These are phyloP conservation scores for Montipora foliosa DNA, from an alignment of 64 coral and sea anemone genomes.

Conservation along the genomic window DNA sequence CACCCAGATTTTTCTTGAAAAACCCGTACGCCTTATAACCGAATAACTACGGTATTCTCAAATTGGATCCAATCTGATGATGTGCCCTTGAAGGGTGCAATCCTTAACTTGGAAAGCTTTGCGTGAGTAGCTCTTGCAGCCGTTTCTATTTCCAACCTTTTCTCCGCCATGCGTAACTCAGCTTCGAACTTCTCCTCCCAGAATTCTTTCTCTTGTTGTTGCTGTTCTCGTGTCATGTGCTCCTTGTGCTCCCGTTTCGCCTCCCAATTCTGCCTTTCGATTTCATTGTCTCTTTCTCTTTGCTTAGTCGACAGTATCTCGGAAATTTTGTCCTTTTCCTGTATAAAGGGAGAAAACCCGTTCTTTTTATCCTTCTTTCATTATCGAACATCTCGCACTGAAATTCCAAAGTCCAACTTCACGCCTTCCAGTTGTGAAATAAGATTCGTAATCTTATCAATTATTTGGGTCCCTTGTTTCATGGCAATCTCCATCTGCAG, in stretches of 20 bases:
- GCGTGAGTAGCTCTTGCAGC: slow-evolving; percentile 35
- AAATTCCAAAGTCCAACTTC: slow-evolving; percentile 71
- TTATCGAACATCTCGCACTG: slow-evolving; percentile 57
- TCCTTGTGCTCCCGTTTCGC: slow-evolving; percentile 5
- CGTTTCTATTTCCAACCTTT: slow-evolving; percentile 50
- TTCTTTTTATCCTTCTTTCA: slow-evolving; percentile 81
- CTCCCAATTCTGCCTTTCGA: slow-evolving; percentile 1
- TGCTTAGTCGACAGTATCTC: slow-evolving; percentile 23
- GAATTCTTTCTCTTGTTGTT: slow-evolving; percentile 42
- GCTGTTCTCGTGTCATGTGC: slow-evolving; percentile 6
- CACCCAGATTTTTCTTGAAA: too few species aligned
- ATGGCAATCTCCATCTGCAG: slow-evolving; percentile 59
- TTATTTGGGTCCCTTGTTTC: slow-evolving; percentile 56
- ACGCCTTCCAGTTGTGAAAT: slow-evolving; percentile 50
- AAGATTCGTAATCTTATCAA: slow-evolving; percentile 35
- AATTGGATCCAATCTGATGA: slow-evolving; percentile 73
- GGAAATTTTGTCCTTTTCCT: slow-evolving; percentile 51
- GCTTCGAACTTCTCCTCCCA: slow-evolving; percentile 59
- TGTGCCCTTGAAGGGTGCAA: slow-evolving; percentile 56
- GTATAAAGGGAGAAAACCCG: slow-evolving; percentile 43
- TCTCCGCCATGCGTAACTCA: slow-evolving; percentile 33
- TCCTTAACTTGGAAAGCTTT: slow-evolving; percentile 56
- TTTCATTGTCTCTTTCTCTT: slow-evolving; percentile 24
- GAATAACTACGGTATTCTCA: slow-evolving; percentile 40
- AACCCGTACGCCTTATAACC: too few species aligned